Percentiles rank a stretch among this genome's conserved stretches.
Conservation (phyloP, 2,113 vertebrate genomes). For the Xiphophorus hellerii region DNA sequence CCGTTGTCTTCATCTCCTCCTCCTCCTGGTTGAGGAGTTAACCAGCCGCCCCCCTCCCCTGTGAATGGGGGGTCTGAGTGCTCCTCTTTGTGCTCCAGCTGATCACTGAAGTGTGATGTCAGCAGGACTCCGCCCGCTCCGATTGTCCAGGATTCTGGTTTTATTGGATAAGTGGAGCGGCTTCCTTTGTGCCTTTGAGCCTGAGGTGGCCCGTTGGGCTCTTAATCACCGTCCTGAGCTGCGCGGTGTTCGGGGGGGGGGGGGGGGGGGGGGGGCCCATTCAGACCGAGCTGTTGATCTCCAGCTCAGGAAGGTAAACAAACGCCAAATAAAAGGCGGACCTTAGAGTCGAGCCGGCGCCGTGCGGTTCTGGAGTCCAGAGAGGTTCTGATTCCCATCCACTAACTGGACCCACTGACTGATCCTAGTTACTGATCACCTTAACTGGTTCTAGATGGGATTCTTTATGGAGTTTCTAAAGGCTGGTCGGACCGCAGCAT, state of each 20-base stretch:
- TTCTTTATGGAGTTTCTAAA: neutral
- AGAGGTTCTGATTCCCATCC: conserved; percentile 1
- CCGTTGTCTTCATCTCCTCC: neutral
- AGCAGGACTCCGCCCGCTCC: conserved; percentile 54
- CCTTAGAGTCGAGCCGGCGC: conserved; percentile 58
- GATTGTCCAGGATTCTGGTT: conserved; percentile 63
- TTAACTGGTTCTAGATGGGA: neutral
- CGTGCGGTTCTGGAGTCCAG: conserved; percentile 13
- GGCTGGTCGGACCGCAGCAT: neutral
- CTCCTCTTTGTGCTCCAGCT: conserved; percentile 44
- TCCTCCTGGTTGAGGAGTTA: conserved; percentile 57
- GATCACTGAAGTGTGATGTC: conserved; percentile 74
- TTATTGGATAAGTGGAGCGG: conserved; percentile 81
- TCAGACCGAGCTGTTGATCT: conserved; percentile 77
- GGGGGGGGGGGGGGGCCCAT: conserved; percentile 66
- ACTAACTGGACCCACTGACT: neutral
- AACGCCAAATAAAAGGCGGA: conserved; percentile 76
- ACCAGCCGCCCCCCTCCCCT: conserved; percentile 41
- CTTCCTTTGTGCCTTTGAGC: conserved; percentile 80
- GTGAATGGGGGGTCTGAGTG: conserved; percentile 48
- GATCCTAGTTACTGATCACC: too few species aligned
- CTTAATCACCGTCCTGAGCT: conserved; percentile 77
- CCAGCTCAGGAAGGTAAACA: conserved; percentile 78
- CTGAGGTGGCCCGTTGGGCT: conserved; percentile 74
- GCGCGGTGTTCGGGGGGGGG: conserved; percentile 70